These are phyloP conservation scores for Argyresthia goedartella DNA, from an alignment of 2,888 invertebrate genomes.

Conservation along the genomic window DNA sequence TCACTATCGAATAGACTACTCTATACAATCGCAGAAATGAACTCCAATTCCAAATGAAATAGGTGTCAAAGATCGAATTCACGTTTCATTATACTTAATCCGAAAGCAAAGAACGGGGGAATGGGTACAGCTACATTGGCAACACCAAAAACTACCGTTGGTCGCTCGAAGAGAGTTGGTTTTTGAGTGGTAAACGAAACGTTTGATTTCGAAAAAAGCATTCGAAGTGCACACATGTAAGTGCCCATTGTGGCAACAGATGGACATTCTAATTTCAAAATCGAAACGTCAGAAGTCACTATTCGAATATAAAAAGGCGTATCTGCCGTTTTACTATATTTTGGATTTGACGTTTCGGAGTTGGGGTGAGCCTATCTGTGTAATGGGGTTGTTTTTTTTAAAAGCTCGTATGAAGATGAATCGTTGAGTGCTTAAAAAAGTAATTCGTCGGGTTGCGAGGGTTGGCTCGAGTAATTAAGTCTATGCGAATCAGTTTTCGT, in stretches of 20 bases:
- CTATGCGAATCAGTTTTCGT: constrained; percentile 33
- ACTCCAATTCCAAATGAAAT: constrained; percentile 62
- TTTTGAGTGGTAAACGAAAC: constrained; percentile 7
- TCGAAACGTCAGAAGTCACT: constrained; percentile 26
- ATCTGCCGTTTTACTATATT: not conserved
- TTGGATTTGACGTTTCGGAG: not conserved
- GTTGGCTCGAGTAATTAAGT: constrained; percentile 28
- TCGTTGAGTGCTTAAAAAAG: constrained; percentile 25
- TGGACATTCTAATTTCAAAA: constrained; percentile 43
- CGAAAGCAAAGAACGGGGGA: constrained; percentile 50
- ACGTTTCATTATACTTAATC: constrained; percentile 71
- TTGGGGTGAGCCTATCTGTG: constrained; percentile 12
- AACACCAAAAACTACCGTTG: constrained; percentile 18
- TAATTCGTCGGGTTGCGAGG: constrained; percentile 24
- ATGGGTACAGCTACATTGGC: not conserved
- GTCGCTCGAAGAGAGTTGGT: accelerated
- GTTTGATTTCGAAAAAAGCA: constrained; percentile 51
- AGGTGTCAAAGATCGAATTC: constrained; percentile 72
- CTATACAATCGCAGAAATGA: constrained; percentile 50
- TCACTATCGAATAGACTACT: constrained; percentile 32
- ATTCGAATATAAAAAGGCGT: constrained; percentile 11
- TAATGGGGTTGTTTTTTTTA: constrained; percentile 21
- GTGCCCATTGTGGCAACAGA: constrained; percentile 66
- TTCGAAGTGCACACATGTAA: constrained; percentile 55
- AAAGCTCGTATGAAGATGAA: constrained; percentile 26